A percentile compares a stretch with the other conserved stretches of the same genome.
These are phyloP conservation scores for Diabrotica virgifera DNA, from an alignment of 1,140 invertebrate genomes.

Conservation along the genomic window DNA sequence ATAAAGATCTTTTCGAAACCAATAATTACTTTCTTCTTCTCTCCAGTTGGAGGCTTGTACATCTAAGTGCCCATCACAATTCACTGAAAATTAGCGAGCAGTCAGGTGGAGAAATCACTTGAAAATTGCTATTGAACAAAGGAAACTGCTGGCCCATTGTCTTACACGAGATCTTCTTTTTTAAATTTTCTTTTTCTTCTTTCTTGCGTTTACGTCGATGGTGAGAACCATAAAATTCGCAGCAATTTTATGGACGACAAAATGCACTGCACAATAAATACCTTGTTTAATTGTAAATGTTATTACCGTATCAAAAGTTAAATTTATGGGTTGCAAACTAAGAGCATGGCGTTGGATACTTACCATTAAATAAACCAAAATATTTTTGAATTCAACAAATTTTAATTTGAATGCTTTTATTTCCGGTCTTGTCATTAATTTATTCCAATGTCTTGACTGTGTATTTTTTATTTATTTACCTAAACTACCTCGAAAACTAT, in stretches of 20 bases:
- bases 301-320: neutral
- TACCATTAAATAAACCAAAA: too few relatives aligned
- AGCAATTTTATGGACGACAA: neutral
- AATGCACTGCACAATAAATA: neutral
- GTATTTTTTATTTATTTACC: too few relatives aligned
- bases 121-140: slow-evolving; percentile 16
- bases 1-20: slow-evolving; percentile 14
- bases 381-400: too few relatives aligned
- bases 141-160: slow-evolving; percentile 4
- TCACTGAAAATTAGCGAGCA: slow-evolving; percentile 14
- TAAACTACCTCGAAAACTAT: too few relatives aligned
- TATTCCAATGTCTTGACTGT: too few relatives aligned
- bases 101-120: slow-evolving; percentile 18
- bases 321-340: too few relatives aligned
- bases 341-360: too few relatives aligned
- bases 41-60: slow-evolving; percentile 9
- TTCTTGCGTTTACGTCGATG: neutral
- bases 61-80: slow-evolving; percentile 12
- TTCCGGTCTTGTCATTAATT: too few relatives aligned
- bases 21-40: slow-evolving; percentile 16
- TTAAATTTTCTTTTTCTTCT: neutral
- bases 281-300: neutral
- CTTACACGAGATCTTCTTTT: neutral
- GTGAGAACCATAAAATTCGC: neutral
- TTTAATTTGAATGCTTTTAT: too few relatives aligned